These are phyloP conservation scores for Xerus inauris DNA, from an alignment of 2,113 vertebrate genomes.

Conservation along the genomic window DNA sequence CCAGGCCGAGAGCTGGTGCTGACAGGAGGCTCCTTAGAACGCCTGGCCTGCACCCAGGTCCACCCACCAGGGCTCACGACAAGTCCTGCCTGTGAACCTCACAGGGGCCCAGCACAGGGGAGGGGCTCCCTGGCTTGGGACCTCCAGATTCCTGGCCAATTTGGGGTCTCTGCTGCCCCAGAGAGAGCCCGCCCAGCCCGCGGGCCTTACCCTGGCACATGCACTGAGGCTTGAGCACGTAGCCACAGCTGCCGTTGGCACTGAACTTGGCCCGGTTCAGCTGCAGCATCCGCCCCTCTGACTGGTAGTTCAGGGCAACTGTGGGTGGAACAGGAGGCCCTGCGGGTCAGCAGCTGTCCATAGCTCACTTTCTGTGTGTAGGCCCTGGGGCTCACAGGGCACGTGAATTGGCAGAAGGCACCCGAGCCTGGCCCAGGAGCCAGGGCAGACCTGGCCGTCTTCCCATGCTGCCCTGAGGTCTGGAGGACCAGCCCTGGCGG, in stretches of 20 bases:
- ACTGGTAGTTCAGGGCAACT: conserved; percentile 99
- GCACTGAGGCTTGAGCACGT: conserved; percentile 94
- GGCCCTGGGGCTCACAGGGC: background rate
- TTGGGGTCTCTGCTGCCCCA: background rate
- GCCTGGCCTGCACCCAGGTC: background rate
- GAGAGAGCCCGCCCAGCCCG: fast-evolving
- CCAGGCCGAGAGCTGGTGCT: background rate
- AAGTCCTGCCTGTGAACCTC: no score
- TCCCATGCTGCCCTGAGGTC: background rate
- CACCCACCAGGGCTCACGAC: no score
- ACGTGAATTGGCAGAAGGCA: fast-evolving
- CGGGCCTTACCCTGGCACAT: conserved; percentile 94
- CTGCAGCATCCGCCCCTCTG: conserved; percentile 96
- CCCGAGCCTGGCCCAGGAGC: fast-evolving
- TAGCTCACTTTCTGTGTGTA: no score
- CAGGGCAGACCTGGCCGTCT: fast-evolving
- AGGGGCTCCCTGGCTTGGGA: background rate
- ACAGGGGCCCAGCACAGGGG: no score
- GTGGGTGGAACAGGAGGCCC: fast-evolving
- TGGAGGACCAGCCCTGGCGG: fast-evolving
- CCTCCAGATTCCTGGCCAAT: no score
- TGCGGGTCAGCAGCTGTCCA: fast-evolving
- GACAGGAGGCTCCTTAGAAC: no score
- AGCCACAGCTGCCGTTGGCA: conserved; percentile 97
- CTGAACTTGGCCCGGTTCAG: conserved; percentile 97